Evolutionary conservation across 1,140 invertebrate species (phyloP).

Genomic region (Heliconius hermathena): DNA sequence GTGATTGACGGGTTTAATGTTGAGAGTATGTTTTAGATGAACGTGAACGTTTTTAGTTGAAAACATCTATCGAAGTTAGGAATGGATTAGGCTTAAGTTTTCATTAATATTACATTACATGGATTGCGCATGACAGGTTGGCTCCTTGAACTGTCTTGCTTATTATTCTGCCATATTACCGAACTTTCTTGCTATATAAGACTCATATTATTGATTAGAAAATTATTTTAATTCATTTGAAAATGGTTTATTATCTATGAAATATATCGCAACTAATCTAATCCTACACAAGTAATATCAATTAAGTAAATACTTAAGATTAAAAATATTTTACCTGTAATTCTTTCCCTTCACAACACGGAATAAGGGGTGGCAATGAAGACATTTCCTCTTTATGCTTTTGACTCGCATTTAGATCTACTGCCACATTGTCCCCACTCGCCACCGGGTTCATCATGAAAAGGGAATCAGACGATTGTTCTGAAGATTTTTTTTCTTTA

Average conservation of each 20-base stretch:
- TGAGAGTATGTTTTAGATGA: slow-evolving; percentile 14
- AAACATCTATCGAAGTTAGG: neutral
- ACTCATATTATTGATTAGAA: too few relatives aligned
- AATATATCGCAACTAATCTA: too few relatives aligned
- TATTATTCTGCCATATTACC: neutral
- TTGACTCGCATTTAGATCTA: slow-evolving; percentile 52
- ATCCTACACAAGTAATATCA: too few relatives aligned
- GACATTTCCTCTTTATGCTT: slow-evolving; percentile 63
- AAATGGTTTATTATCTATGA: too few relatives aligned
- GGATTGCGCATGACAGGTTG: slow-evolving; percentile 31
- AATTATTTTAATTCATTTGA: too few relatives aligned
- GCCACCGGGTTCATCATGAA: slow-evolving; percentile 71
- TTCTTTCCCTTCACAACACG: slow-evolving; percentile 72
- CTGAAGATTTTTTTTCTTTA: slow-evolving; percentile 51
- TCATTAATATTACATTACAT: slow-evolving; percentile 14
- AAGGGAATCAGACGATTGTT: slow-evolving; percentile 59
- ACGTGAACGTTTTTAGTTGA: neutral
- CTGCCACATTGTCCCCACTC: slow-evolving; percentile 69
- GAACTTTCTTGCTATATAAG: neutral
- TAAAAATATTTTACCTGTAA: slow-evolving; percentile 53
- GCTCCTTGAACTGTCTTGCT: neutral
- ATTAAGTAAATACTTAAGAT: too few relatives aligned
- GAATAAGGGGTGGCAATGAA: slow-evolving; percentile 55
- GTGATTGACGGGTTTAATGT: slow-evolving; percentile 39
- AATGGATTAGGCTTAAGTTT: slow-evolving; percentile 1